Evolutionary conservation across 2,888 invertebrate species (phyloP), one percentile per base, ranked within the genome.

Genomic region (Incurvaria masculella): DNA sequence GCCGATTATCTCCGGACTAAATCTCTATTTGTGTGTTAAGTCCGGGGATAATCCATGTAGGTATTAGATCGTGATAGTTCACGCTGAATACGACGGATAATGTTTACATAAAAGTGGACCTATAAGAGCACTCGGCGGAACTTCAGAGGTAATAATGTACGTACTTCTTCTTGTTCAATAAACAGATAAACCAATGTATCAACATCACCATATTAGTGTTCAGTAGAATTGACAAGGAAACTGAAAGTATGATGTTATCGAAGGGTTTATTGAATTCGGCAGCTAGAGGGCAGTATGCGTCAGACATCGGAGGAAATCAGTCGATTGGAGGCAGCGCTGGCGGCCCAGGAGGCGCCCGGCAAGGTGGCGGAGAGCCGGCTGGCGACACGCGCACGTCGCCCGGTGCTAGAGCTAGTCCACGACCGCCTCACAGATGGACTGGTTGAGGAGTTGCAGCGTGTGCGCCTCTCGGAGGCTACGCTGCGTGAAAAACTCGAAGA

Each of bases 311-410:
- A 84, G 53, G 95, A 96, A 70, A 89, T 96, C 44, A 79, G 82
- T 49, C 80, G 82, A 0, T 65, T 95, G 11, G 88, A 92, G 58
- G 85, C 85, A 21, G 87, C 92, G 0, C 75, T 92, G 3, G 72
- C 83, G 2, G 88, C 86, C 51, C 94, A 94, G 74, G 86, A 84
- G 4, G 86, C 90, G 60, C 86, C 87, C 0, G 79, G 89, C 40
- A 95, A 94, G 64, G 73, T 95, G 56, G 91, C 90, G 4, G 91
- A 96, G 69, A 94, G 94, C 0, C 81, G 95, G 45, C 78, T 94
- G 45, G 94, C 94, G 65, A 91, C 89, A 61, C 80, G 93, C 46
- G 86, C 86, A 1, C 85, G 88, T 63, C 80, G 94, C 45, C 86
- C 89, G 0, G 89, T 89, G 16, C 83, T 86, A 49, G 94, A 95